phyloP scores from a whole-genome alignment of 2,888 invertebrate genomes.

The Dynastes hyllus region DNA sequence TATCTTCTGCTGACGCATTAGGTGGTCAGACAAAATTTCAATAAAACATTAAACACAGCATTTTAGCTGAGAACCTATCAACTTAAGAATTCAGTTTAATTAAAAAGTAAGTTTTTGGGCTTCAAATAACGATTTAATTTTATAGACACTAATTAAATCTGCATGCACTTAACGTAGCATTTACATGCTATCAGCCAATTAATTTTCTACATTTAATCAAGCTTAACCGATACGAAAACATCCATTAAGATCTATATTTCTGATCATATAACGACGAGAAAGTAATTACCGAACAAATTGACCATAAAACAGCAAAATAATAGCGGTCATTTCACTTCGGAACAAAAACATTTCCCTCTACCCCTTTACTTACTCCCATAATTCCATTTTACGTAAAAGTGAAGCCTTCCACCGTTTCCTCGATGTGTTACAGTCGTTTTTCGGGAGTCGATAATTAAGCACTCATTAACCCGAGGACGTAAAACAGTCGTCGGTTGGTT shows the following conservation, averaged over 20 bases:
- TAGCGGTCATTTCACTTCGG: not conserved
- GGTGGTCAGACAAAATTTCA: no score
- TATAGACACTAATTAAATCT: constrained; percentile 4
- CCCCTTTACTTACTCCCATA: not conserved
- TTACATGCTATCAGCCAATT: not conserved
- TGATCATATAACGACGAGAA: not conserved
- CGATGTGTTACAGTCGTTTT: constrained; percentile 3
- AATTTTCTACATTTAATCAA: not conserved
- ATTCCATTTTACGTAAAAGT: constrained; percentile 11
- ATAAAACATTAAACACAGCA: no score
- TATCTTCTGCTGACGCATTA: no score
- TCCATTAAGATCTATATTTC: not conserved
- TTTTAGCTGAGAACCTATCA: no score
- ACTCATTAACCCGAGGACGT: constrained; percentile 22
- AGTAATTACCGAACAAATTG: not conserved
- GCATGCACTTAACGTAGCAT: not conserved
- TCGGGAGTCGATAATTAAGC: constrained; percentile 25
- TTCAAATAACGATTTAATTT: not conserved
- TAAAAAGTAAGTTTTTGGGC: no score
- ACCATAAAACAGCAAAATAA: not conserved
- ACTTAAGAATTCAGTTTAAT: no score
- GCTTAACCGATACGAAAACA: not conserved
- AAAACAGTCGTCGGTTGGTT: constrained; percentile 17
- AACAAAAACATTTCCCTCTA: not conserved
- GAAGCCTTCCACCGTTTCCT: not conserved